A percentile compares a stretch with the other conserved stretches of the same genome.
phyloP scores from a whole-genome alignment of 1,140 invertebrate genomes.

The Euura saliciscinereae region DNA sequence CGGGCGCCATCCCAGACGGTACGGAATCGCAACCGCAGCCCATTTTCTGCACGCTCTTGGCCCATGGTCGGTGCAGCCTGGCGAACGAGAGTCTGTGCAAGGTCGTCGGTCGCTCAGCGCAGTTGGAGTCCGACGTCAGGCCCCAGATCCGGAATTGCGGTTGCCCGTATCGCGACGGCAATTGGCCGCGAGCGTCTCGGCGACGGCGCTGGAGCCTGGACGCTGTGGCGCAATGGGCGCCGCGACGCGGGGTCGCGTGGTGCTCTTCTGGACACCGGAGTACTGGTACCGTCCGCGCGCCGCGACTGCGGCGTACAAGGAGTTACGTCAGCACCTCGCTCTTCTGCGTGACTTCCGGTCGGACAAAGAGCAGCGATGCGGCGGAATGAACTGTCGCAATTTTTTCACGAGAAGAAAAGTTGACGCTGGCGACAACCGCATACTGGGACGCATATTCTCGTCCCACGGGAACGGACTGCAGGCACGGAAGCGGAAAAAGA shows the following conservation, averaged over 20 bases:
- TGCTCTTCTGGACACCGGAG: slow-evolving; percentile 65
- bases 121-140: slow-evolving; percentile 46
- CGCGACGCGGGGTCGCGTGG: slow-evolving; percentile 34
- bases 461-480: slow-evolving; percentile 21
- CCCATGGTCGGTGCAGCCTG: slow-evolving; percentile 55
- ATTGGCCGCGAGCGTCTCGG: slow-evolving; percentile 53
- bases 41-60: slow-evolving; percentile 60
- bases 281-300: slow-evolving; percentile 62
- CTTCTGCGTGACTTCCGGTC: slow-evolving; percentile 36
- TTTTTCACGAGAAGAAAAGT: slow-evolving; percentile 31
- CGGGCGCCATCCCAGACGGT: slow-evolving; percentile 48
- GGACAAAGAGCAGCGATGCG: slow-evolving; percentile 19
- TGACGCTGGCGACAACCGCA: slow-evolving; percentile 15
- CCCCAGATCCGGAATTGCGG: slow-evolving; percentile 44
- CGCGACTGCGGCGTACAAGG: slow-evolving; percentile 53
- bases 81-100: slow-evolving; percentile 55
- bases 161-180: slow-evolving; percentile 55
- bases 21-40: slow-evolving; percentile 52
- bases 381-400: slow-evolving; percentile 20
- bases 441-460: slow-evolving; percentile 42
- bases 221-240: slow-evolving; percentile 25
- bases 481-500: slow-evolving; percentile 17
- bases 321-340: slow-evolving; percentile 52
- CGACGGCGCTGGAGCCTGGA: slow-evolving; percentile 39
- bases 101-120: slow-evolving; percentile 48